Evolutionary conservation across 2,113 vertebrate species (phyloP).

Genomic region (Empidonax alnorum): DNA sequence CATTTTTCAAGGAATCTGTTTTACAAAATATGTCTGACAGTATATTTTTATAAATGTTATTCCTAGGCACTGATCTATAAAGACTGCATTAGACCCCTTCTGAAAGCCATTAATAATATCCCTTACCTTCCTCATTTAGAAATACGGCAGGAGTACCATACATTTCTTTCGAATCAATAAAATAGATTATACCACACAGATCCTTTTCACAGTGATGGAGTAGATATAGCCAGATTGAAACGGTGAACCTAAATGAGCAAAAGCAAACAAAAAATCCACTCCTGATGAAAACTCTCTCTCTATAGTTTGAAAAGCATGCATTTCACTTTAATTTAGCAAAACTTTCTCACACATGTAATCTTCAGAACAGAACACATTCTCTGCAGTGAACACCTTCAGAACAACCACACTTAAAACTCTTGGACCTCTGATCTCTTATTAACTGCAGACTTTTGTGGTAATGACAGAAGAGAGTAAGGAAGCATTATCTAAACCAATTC

Average conservation of each 20-base stretch:
- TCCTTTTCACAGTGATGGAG: conserved; percentile 79
- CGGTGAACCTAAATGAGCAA: conserved; percentile 79
- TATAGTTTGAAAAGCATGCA: not conserved
- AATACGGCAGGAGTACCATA: conserved; percentile 85
- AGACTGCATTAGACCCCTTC: not conserved
- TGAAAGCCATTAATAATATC: not conserved
- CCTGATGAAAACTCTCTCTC: not conserved
- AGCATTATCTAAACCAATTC: not conserved
- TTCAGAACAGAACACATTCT: not conserved
- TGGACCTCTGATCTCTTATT: not conserved
- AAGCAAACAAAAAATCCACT: conserved; percentile 1
- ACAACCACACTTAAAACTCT: not conserved
- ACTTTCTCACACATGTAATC: not conserved
- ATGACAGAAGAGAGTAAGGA: not conserved
- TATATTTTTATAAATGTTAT: not conserved
- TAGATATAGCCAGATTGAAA: conserved; percentile 92
- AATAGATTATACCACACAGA: conserved; percentile 88
- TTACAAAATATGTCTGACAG: not conserved
- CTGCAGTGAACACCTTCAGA: not conserved
- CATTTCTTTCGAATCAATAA: conserved; percentile 76
- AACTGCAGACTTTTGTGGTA: not conserved
- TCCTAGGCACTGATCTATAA: not conserved
- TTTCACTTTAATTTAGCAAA: not conserved
- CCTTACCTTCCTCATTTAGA: conserved; percentile 87
- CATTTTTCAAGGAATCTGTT: not conserved